A percentile compares a stretch with the other conserved stretches of the same genome.
Evolutionary conservation across 2,888 invertebrate species (phyloP).

Genomic region (Steinernema scapterisci): DNA sequence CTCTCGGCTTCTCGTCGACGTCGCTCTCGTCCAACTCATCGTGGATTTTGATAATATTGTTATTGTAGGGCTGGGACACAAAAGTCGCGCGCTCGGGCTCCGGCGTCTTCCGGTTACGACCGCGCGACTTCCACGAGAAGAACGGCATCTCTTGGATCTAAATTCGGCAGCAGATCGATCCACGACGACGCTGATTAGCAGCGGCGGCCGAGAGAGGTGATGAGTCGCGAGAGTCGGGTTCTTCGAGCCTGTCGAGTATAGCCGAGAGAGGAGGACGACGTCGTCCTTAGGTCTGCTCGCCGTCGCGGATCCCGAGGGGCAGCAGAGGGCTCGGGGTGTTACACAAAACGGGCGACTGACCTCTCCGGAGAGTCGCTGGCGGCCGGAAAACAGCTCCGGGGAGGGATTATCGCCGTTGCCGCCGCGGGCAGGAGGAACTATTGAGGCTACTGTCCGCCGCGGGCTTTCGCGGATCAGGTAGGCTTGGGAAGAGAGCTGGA

Average conservation of each 20-base stretch:
- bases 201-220: not conserved
- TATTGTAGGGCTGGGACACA: not conserved
- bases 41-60: constrained; percentile 9
- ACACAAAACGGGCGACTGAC: not conserved
- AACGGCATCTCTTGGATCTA: constrained; percentile 25
- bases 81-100: constrained; percentile 45
- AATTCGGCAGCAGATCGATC: not conserved
- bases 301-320: not conserved
- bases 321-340: not conserved
- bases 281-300: not conserved
- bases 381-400: constrained; percentile 24
- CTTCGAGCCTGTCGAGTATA: constrained; percentile 10
- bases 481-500: not conserved
- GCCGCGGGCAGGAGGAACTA: no score
- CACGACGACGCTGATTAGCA: not conserved
- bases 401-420: constrained; percentile 21
- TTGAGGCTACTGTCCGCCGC: no score
- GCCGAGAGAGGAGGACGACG: not conserved
- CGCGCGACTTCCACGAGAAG: constrained; percentile 50
- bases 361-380: not conserved
- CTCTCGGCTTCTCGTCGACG: constrained; percentile 2
- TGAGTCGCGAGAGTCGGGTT: constrained; percentile 7
- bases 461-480: no score
- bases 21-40: constrained; percentile 15
- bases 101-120: constrained; percentile 51